Conservation (phyloP, 2,113 vertebrate species). For the Notothenia rossii region DNA sequence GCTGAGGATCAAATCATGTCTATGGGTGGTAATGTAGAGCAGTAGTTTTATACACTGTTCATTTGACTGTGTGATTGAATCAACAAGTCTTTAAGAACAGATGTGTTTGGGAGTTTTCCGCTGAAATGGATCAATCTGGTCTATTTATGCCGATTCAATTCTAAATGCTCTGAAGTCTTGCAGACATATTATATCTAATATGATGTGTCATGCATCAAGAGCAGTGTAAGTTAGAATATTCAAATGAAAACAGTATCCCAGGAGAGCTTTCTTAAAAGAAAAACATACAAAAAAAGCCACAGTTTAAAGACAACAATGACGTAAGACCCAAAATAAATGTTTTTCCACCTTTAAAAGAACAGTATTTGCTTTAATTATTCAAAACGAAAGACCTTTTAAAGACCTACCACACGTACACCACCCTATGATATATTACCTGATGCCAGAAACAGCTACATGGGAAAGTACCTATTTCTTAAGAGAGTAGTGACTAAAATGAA, state of each 20-base stretch:
- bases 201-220: background rate
- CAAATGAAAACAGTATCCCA: background rate
- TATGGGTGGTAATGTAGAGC: background rate
- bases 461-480: slow-evolving; percentile 79
- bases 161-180: background rate
- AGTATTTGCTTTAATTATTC: slow-evolving; percentile 12
- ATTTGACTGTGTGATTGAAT: background rate
- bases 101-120: background rate
- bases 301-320: slow-evolving; percentile 17
- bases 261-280: background rate
- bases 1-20: slow-evolving; percentile 38
- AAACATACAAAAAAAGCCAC: background rate
- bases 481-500: slow-evolving; percentile 69
- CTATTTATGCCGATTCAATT: background rate
- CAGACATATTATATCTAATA: background rate
- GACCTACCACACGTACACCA: slow-evolving; percentile 31
- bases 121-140: background rate
- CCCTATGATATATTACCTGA: slow-evolving; percentile 69
- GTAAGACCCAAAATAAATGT: background rate
- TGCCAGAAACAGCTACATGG: slow-evolving; percentile 66
- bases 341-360: slow-evolving; percentile 16
- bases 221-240: background rate
- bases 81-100: background rate
- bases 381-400: slow-evolving; percentile 20
- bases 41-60: background rate